A percentile compares a stretch with the other conserved stretches of the same genome.
Conservation (phyloP, 2,797 vertebrate species). For the Pantherophis vulpinus region DNA sequence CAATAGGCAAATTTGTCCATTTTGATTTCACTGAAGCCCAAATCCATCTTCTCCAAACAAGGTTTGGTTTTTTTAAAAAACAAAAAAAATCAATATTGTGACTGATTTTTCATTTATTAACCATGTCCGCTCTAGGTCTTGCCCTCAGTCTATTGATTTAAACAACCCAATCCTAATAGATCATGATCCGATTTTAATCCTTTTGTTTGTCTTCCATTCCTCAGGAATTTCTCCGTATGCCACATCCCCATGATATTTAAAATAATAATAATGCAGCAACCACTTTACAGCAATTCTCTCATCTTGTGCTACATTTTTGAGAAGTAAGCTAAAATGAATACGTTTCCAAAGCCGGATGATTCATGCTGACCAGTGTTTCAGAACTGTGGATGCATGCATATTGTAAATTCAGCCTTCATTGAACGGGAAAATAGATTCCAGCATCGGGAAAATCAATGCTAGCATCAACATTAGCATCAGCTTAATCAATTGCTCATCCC, state of each 20-base stretch:
- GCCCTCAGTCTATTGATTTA: background rate
- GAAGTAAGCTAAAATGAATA: background rate
- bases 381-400: conserved; percentile 37
- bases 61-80: no score
- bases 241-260: background rate
- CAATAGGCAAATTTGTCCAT: background rate
- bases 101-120: background rate
- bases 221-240: background rate
- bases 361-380: conserved; percentile 40
- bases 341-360: conserved; percentile 30
- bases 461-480: conserved; percentile 14
- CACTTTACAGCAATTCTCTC: background rate
- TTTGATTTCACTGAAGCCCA: background rate
- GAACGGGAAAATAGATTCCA: conserved; percentile 33
- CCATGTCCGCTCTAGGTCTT: background rate
- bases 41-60: background rate
- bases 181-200: background rate
- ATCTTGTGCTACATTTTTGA: conserved; percentile 30
- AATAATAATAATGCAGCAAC: background rate
- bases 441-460: conserved; percentile 24
- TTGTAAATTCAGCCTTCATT: conserved; percentile 37
- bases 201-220: background rate
- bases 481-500: conserved; percentile 43
- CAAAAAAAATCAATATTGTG: background rate
- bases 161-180: background rate